Conservation (phyloP, 1,140 invertebrate species). For the Drosophila baimaii region DNA sequence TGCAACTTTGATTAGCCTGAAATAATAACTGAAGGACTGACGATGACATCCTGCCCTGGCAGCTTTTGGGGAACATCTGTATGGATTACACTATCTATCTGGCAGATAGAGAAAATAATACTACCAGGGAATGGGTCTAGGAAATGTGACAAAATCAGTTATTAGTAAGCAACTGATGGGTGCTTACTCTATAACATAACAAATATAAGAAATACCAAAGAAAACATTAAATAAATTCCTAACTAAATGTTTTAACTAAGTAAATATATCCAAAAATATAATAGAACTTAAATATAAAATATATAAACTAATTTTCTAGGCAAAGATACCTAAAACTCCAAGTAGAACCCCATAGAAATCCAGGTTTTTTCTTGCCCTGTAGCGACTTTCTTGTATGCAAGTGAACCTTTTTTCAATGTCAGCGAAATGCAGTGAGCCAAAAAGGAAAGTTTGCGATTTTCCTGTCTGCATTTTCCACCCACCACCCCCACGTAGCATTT, state of each 20-base stretch:
- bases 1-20: constrained; percentile 46
- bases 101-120: neutral
- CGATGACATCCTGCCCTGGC: neutral
- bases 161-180: no score
- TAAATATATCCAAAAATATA: no score
- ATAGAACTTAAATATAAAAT: no score
- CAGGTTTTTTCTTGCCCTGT: neutral
- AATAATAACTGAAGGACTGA: constrained; percentile 15
- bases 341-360: neutral
- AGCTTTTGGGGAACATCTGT: neutral
- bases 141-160: neutral
- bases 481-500: neutral
- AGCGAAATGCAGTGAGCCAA: constrained; percentile 46
- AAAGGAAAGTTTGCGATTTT: constrained; percentile 49
- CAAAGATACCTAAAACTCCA: neutral
- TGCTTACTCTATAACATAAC: no score
- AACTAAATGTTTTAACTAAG: no score
- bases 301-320: no score
- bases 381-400: constrained; percentile 3
- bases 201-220: no score
- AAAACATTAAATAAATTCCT: no score
- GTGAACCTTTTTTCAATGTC: constrained; percentile 63
- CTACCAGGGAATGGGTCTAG: no score
- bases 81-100: neutral
- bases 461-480: constrained; percentile 6